Percentiles rank a stretch among this genome's conserved stretches.
These are phyloP conservation scores for Saccostrea cuccullata DNA, from an alignment of 1,140 invertebrate species.

Conservation along the genomic window DNA sequence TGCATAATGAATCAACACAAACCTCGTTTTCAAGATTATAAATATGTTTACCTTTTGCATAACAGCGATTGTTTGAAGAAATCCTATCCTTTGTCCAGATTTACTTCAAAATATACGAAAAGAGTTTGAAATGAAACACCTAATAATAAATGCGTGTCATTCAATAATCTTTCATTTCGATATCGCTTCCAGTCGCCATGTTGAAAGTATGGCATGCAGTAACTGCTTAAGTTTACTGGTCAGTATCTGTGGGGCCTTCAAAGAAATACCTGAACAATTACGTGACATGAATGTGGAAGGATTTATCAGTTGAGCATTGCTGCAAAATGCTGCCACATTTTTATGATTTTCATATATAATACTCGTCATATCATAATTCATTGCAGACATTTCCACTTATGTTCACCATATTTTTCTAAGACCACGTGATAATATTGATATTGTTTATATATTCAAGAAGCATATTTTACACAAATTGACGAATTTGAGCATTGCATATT, in stretches of 20 bases:
- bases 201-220: conserved; percentile 2
- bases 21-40: neutral
- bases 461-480: neutral
- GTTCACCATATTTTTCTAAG: conserved; percentile 1
- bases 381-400: neutral
- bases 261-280: too few species aligned
- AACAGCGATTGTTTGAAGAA: neutral
- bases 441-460: neutral
- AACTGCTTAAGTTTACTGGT: neutral
- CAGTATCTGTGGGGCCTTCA: neutral
- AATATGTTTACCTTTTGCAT: conserved; percentile 2
- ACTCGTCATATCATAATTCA: neutral
- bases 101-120: neutral
- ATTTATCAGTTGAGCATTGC: neutral
- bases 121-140: neutral
- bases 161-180: conserved; percentile 4
- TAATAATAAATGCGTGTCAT: neutral
- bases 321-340: neutral
- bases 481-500: too few species aligned
- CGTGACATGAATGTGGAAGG: too few species aligned
- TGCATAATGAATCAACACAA: conserved; percentile 23
- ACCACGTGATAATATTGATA: conserved; percentile 14
- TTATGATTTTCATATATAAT: neutral
- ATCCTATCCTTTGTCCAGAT: neutral
- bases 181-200: conserved; percentile 20